Conservation (phyloP, 2,113 vertebrate genomes). For the Hydrolagus affinis region DNA sequence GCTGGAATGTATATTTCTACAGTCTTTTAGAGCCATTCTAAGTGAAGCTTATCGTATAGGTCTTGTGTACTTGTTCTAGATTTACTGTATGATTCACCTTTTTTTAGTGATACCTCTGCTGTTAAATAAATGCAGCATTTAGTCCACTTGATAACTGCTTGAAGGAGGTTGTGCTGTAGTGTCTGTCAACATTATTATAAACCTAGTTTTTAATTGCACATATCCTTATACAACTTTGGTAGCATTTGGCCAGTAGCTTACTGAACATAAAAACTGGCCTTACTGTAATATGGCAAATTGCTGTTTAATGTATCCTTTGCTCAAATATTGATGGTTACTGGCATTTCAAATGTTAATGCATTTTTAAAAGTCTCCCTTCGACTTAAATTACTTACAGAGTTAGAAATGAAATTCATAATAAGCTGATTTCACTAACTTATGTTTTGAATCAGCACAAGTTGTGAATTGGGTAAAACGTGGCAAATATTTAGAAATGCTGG, state of each 20-base stretch:
- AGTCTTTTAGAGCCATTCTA: constrained; percentile 94
- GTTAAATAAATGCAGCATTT: constrained; percentile 87
- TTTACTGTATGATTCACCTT: constrained; percentile 61
- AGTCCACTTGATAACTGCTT: constrained; percentile 83
- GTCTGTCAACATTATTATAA: constrained; percentile 67
- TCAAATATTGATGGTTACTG: constrained; percentile 33
- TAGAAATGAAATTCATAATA: constrained; percentile 31
- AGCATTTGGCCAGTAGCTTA: constrained; percentile 33
- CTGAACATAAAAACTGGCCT: constrained; percentile 33
- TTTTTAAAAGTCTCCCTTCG: constrained; percentile 31
- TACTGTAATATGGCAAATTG: constrained; percentile 33
- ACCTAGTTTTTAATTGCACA: constrained; percentile 79
- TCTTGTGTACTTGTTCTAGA: constrained; percentile 77
- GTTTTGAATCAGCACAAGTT: constrained; percentile 39
- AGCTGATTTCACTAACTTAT: constrained; percentile 27
- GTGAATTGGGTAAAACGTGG: constrained; percentile 72
- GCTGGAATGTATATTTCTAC: constrained; percentile 98
- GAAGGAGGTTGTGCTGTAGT: constrained; percentile 72
- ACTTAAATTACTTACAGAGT: constrained; percentile 28
- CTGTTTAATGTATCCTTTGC: constrained; percentile 33
- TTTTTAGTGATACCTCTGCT: constrained; percentile 84
- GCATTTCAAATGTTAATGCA: constrained; percentile 33
- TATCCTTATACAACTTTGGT: constrained; percentile 70
- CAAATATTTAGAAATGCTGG: constrained; percentile 58
- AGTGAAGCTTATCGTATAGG: constrained; percentile 75